phyloP scores from a whole-genome alignment of 2,113 vertebrate species.

The Atlantisia rogersi region DNA sequence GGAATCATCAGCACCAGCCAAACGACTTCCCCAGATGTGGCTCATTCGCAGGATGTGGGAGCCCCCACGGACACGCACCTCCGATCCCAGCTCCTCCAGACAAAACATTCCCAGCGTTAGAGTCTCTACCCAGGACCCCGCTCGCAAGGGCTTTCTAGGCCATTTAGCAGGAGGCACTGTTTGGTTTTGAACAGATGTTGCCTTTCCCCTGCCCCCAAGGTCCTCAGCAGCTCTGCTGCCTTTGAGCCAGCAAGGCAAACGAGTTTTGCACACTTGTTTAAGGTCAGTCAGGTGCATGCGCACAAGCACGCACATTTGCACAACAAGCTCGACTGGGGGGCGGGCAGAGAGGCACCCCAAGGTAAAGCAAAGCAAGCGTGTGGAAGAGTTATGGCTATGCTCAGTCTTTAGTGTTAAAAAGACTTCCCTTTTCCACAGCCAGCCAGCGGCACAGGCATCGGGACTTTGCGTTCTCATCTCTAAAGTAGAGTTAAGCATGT shows the following conservation, averaged over 20 bases:
- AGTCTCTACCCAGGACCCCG: conserved; percentile 73
- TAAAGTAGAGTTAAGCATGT: background rate
- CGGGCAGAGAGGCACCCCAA: background rate
- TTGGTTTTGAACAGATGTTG: conserved; percentile 85
- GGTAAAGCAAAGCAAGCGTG: background rate
- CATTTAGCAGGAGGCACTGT: conserved; percentile 84
- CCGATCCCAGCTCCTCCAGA: conserved; percentile 76
- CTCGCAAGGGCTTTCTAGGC: conserved; percentile 80
- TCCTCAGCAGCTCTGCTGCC: conserved; percentile 34
- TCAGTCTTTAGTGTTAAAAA: background rate
- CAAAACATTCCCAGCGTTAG: conserved; percentile 81
- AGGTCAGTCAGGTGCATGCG: conserved; percentile 47
- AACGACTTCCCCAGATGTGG: conserved; percentile 96
- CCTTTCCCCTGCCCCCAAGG: conserved; percentile 35
- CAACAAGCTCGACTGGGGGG: background rate
- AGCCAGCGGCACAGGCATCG: background rate
- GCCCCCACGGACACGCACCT: conserved; percentile 78
- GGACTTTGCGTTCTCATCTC: background rate
- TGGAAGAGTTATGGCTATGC: background rate
- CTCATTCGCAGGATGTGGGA: conserved; percentile 89
- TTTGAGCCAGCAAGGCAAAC: conserved; percentile 54
- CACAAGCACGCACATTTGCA: background rate
- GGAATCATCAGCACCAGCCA: conserved; percentile 81
- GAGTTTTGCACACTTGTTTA: conserved; percentile 66
- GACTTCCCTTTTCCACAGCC: background rate